Evolutionary conservation across 2,888 invertebrate genomes (phyloP), one percentile per base, ranked within the genome.

Genomic region (Papilio protenor): DNA sequence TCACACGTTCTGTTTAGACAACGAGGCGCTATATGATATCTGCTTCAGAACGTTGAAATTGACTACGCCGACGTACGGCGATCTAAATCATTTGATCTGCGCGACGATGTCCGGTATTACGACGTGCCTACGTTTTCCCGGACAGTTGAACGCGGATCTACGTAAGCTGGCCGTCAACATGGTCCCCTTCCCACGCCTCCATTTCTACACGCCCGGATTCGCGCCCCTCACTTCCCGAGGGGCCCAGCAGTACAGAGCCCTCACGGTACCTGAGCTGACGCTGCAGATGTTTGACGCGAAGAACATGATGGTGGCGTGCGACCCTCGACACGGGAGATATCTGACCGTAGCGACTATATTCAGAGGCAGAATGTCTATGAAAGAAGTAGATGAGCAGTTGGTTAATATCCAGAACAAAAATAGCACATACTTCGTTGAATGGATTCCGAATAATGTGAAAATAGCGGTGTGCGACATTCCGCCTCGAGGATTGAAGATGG

Each of bases 361-460:
- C 95, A 95, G 98, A 84, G 98, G 98, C 0, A 95, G 97, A 80
- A 98, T 98, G 97, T 98, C 98, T 16, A 98, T 98, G 98, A 98
- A 98, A 87, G 98, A 98, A 95, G 97, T 97, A 1, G 97, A 97
- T 85, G 97, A 97, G 86, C 97, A 97, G 86, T 95, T 97, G 95
- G 87, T 97, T 72, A 96, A 96, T 84, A 96, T 97, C 23, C 97
- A 97, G 87, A 97, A 96, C 87, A 97, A 97, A 87, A 97, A 97
- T 90, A 96, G 96, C 84, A 96, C 96, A 75, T 97, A 97, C 88
- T 97, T 97, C 87, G 97, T 97, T 23, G 97, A 97, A 89, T 97
- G 97, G 97, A 97, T 97, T 82, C 97, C 97, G 33, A 96, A 97
- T 87, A 97, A 97, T 85, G 96, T 96, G 23, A 97, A 97, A 91